Percentiles rank a stretch among this genome's conserved stretches.
These are phyloP conservation scores for Upupa epops DNA, from an alignment of 2,113 vertebrate genomes.

Conservation along the genomic window DNA sequence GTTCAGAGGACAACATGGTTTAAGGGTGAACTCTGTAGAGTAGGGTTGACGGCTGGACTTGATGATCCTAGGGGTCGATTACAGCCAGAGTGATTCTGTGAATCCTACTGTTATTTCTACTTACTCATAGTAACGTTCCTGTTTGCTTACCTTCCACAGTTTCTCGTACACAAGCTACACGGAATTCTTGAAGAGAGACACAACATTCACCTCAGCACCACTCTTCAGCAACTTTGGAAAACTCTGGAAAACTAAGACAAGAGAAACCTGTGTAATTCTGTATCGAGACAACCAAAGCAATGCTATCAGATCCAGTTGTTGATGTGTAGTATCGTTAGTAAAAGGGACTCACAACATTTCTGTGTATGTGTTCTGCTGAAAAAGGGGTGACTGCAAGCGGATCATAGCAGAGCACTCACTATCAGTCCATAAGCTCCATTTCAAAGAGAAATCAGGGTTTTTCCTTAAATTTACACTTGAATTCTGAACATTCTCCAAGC, in stretches of 20 bases:
- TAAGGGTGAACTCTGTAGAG: too few species aligned
- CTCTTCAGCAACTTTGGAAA: constrained; percentile 28
- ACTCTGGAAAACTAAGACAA: constrained; percentile 48
- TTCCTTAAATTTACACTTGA: constrained; percentile 59
- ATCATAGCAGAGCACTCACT: constrained; percentile 19
- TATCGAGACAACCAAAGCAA: constrained; percentile 64
- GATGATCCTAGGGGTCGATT: too few species aligned
- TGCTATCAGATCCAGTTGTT: constrained; percentile 34
- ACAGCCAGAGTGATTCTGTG: too few species aligned
- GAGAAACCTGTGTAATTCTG: constrained; percentile 41
- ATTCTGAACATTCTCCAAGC: constrained; percentile 40
- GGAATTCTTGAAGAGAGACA: constrained; percentile 60
- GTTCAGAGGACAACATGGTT: too few species aligned
- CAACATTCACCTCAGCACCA: constrained; percentile 29
- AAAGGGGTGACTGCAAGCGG: neutral
- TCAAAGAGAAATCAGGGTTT: constrained; percentile 9
- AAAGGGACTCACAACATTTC: constrained; percentile 6
- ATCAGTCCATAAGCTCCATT: constrained; percentile 1
- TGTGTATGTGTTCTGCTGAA: constrained; percentile 25
- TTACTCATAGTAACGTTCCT: neutral
- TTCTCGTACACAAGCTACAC: constrained; percentile 35
- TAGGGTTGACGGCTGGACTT: too few species aligned
- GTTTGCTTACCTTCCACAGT: constrained; percentile 62
- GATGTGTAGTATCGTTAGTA: constrained; percentile 34
- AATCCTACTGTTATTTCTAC: neutral